Percentiles rank a stretch among this genome's conserved stretches.
Conservation (phyloP, 2,888 invertebrate genomes). For the Tyria jacobaeae region DNA sequence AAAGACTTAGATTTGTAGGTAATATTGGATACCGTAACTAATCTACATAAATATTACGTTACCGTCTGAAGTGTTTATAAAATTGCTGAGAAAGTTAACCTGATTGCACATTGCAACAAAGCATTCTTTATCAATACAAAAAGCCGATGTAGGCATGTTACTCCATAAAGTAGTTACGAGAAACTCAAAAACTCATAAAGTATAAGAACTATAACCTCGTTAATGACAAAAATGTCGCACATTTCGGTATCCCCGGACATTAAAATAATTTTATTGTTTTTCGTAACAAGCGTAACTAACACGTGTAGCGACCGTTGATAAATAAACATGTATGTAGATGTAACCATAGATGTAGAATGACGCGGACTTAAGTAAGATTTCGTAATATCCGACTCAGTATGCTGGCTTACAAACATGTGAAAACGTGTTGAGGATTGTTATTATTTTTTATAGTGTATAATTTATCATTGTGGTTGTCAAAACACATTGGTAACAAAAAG, state of each 20-base stretch:
- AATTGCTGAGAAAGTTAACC: neutral
- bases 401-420: slow-evolving; percentile 46
- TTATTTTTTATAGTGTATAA: slow-evolving; percentile 25
- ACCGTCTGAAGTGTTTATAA: no score
- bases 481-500: neutral
- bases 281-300: slow-evolving; percentile 47
- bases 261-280: slow-evolving; percentile 64
- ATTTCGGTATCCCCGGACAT: slow-evolving; percentile 51
- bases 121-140: neutral
- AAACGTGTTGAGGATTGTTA: slow-evolving; percentile 55
- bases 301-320: slow-evolving; percentile 46
- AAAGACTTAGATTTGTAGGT: no score
- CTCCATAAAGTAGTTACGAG: slow-evolving; percentile 19
- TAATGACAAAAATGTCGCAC: slow-evolving; percentile 55
- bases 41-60: no score
- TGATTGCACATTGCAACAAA: slow-evolving; percentile 5
- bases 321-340: slow-evolving; percentile 3
- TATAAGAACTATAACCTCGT: slow-evolving; percentile 48
- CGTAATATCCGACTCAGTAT: slow-evolving; percentile 65
- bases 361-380: slow-evolving; percentile 56
- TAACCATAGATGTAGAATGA: slow-evolving; percentile 16
- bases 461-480: neutral
- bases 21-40: no score
- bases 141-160: slow-evolving; percentile 21
- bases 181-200: slow-evolving; percentile 33